Base-by-base conservation (phyloP, 2,888 invertebrate species). In the Spodoptera littoralis region DNA sequence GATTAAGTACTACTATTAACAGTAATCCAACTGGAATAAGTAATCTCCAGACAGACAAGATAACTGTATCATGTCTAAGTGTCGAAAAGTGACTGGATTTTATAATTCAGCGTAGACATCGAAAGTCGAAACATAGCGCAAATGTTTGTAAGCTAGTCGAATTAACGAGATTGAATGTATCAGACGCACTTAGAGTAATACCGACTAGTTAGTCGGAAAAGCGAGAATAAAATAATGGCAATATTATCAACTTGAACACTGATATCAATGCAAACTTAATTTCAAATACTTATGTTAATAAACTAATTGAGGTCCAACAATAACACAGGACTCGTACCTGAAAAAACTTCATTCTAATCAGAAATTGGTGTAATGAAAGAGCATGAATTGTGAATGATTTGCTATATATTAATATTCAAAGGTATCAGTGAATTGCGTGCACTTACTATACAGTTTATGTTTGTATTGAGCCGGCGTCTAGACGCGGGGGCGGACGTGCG, bases 401-500 rank as follows among this genome's bases (percentile, higher is more conserved):
- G 27, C 42, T 49, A 59, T 18, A 41, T 46, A 60, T 69, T 68
- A 60, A 56, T 57, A 71, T 65, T 68, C 55, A 59, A 55, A 66
- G 58, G 51, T 52, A 65, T 77, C 65, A 73, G 62, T 52, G 48
- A 67, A 64, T 64, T 76, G 79, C 81, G 81, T 84, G 80, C 79
- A 80, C 64, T 72, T 55, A 62, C 57, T 70, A 63, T 73, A 73
- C 41, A 56, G 66, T 46, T 51, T 72, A 61, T 67, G 80, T 82
- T 74, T 80, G 75, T 80, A 79, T 78, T 70, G 73, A 66, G 65
- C 66, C 64, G 63, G 67, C 75, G 90, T 90, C 90, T 91, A 91
- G 90, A 91, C 90, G 88, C 87, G 90, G 86, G 88, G 90, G 91
- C 81, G 88, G 89, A 89, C 80, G 81, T 76, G 72, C 75, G 75